Percentiles rank a stretch among this genome's conserved stretches.
These are phyloP conservation scores for Centropus bengalensis DNA, from an alignment of 2,113 vertebrate species.

Conservation along the genomic window DNA sequence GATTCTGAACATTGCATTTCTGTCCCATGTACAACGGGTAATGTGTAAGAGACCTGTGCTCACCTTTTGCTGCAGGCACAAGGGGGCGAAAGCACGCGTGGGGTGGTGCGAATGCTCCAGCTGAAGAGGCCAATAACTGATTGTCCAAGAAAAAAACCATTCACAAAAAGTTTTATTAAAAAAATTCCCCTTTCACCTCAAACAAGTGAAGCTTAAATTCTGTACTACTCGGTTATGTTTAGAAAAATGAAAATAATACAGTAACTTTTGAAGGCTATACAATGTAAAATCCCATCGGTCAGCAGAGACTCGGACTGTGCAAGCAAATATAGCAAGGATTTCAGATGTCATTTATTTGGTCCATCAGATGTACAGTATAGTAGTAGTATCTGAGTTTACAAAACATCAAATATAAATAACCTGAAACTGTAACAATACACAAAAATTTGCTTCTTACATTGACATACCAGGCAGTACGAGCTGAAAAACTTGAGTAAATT, in stretches of 20 bases:
- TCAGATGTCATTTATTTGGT: constrained; percentile 85
- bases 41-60: not conserved
- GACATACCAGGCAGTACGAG: constrained; percentile 81
- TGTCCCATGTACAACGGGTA: not conserved
- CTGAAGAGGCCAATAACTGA: constrained; percentile 33
- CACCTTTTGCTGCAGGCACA: not conserved
- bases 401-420: constrained; percentile 90
- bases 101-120: not conserved
- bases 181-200: constrained; percentile 69
- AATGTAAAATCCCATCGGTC: constrained; percentile 34
- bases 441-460: constrained; percentile 78
- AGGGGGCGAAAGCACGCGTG: not conserved
- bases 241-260: constrained; percentile 52
- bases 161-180: constrained; percentile 71
- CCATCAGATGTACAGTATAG: constrained; percentile 81
- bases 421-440: constrained; percentile 86
- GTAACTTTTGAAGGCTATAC: constrained; percentile 53
- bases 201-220: constrained; percentile 62
- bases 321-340: constrained; percentile 73
- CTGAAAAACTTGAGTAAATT: constrained; percentile 80
- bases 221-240: constrained; percentile 58
- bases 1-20: not conserved
- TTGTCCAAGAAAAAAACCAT: constrained; percentile 58
- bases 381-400: constrained; percentile 81
- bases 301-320: constrained; percentile 60